Evolutionary conservation across 1,140 invertebrate genomes (phyloP).

Genomic region (Gonatopus flavifemur): DNA sequence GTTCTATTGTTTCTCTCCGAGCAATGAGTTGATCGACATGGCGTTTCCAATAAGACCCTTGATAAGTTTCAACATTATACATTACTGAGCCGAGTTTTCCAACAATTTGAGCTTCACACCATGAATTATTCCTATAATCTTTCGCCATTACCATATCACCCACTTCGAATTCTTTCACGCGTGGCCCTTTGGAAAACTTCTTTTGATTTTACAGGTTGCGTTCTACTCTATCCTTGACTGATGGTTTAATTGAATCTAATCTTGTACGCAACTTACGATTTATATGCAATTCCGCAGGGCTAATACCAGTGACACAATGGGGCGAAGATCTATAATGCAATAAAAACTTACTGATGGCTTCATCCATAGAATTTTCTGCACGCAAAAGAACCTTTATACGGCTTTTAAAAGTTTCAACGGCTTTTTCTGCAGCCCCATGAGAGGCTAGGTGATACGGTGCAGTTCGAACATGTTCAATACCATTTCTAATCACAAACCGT

Average conservation of each 20-base stretch:
- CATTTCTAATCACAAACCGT: conserved; percentile 16
- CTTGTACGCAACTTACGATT: conserved; percentile 2
- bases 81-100: no score
- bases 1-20: no score
- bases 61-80: no score
- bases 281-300: conserved; percentile 13
- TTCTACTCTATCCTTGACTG: background rate
- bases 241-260: background rate
- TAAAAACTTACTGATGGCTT: conserved; percentile 8
- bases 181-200: conserved; percentile 1
- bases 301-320: conserved; percentile 11
- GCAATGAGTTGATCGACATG: no score
- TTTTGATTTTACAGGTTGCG: conserved; percentile 3
- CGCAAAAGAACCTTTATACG: conserved; percentile 9
- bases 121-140: conserved; percentile 3
- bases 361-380: background rate
- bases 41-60: no score
- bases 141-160: conserved; percentile 6
- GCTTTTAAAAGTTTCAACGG: conserved; percentile 13
- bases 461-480: conserved; percentile 18
- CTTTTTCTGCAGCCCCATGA: no score
- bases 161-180: background rate
- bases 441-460: conserved; percentile 21
- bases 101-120: background rate
- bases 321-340: conserved; percentile 6